A percentile compares a stretch with the other conserved stretches of the same genome.
Evolutionary conservation across 2,888 invertebrate genomes (phyloP).

Genomic region (Cecidostiba fungosa): DNA sequence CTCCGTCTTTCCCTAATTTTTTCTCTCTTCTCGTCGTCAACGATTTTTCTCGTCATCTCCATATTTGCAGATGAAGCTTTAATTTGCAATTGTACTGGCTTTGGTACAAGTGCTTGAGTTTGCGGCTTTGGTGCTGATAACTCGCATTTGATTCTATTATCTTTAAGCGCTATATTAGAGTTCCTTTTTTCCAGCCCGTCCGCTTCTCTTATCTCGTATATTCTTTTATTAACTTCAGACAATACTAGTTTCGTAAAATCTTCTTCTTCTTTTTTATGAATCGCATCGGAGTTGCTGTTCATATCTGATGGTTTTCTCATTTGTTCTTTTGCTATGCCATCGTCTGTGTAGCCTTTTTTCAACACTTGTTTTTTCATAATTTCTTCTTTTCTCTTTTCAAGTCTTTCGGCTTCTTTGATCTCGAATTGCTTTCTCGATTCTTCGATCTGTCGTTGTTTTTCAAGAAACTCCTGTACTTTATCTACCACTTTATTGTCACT

Average conservation of each 20-base stretch:
- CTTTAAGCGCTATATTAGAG: too few relatives aligned
- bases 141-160: too few relatives aligned
- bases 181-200: not conserved
- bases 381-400: not conserved
- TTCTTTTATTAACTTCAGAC: too few relatives aligned
- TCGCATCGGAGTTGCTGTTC: too few relatives aligned
- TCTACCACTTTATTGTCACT: not conserved
- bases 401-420: not conserved
- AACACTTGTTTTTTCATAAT: not conserved
- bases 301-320: not conserved
- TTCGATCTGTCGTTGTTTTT: not conserved
- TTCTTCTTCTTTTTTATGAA: too few relatives aligned
- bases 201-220: not conserved
- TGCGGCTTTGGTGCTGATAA: too few relatives aligned
- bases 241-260: too few relatives aligned
- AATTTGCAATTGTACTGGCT: too few relatives aligned
- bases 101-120: too few relatives aligned
- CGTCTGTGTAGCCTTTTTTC: not conserved
- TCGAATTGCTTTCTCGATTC: not conserved
- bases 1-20: not conserved
- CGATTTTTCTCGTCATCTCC: too few relatives aligned
- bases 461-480: not conserved
- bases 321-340: not conserved
- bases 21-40: not conserved
- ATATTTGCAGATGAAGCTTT: too few relatives aligned